Evolutionary conservation across 2,888 invertebrate genomes (phyloP).

Genomic region (Eulithis testata): DNA sequence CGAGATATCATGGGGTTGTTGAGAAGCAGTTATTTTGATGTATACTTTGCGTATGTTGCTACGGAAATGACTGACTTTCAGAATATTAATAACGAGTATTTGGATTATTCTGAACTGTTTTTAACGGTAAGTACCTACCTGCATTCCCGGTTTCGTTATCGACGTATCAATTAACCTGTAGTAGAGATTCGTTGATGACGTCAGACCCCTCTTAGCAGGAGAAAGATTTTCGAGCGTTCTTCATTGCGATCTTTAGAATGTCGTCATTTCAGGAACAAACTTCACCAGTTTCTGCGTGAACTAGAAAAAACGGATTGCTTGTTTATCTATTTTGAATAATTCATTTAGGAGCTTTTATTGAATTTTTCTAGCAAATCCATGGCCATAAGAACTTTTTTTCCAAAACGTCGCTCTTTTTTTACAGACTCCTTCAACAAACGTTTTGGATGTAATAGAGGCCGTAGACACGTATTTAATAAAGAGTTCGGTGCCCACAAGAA

Average conservation of each 20-base stretch:
- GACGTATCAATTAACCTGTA: too few relatives aligned
- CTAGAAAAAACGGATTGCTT: too few relatives aligned
- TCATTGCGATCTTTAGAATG: too few relatives aligned
- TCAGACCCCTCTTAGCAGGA: too few relatives aligned
- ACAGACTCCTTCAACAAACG: constrained; percentile 64
- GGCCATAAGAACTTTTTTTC: too few relatives aligned
- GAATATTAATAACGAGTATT: constrained; percentile 73
- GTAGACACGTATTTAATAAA: constrained; percentile 67
- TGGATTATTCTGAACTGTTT: constrained; percentile 80
- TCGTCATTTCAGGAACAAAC: too few relatives aligned
- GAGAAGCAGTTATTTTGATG: constrained; percentile 78
- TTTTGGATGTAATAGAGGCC: constrained; percentile 60
- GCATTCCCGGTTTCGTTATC: too few relatives aligned
- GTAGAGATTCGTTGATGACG: too few relatives aligned
- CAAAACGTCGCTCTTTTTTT: constrained; percentile 24
- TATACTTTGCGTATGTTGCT: constrained; percentile 81
- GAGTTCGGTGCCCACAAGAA: constrained; percentile 66
- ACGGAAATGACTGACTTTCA: constrained; percentile 72
- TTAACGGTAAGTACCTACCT: constrained; percentile 56
- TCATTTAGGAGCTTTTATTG: too few relatives aligned
- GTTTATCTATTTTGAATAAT: too few relatives aligned
- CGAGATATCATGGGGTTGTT: constrained; percentile 72
- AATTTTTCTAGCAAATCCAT: too few relatives aligned
- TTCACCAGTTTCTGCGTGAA: too few relatives aligned
- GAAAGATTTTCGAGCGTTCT: not conserved